Evolutionary conservation across 2,888 invertebrate genomes (phyloP), one percentile per base, ranked within the genome.

Genomic region (Synanthedon myopaeformis): DNA sequence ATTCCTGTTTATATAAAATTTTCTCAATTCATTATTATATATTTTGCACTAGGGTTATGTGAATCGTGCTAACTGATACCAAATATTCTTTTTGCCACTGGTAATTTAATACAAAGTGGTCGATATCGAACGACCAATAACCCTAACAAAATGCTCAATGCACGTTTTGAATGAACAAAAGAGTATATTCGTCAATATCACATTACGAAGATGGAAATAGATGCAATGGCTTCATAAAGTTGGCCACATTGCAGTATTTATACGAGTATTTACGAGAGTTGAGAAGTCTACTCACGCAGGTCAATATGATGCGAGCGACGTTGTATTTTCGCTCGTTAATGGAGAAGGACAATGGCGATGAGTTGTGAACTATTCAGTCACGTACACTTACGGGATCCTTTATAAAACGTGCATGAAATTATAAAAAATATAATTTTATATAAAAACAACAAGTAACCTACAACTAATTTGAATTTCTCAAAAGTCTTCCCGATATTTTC

Each of bases 271-370:
- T 58, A 56, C 61, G 57, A 52, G 17, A 50, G 55, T 70, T 71
- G 65, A 66, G 57, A 55, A 79, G 67, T 74, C 78, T 28, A 60
- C 59, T 72, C 80, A 80, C 79, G 75, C 64, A 71, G 58, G 42
- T 55, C 60, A 60, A 62, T 64, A 64, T 65, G 66, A 69, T 58
- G 54, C 58, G 58, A 52, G 52, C 57, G 55, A 55, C 56, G 53
- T 56, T 52, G 66, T 69, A 67, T 66, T 66, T 69, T 69, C 59
- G 65, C 63, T 66, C 67, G 66, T 66, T 72, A 74, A 69, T 58
- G 59, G 58, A 55, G 57, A 61, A 64, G 60, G 58, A 70, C 69
- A 72, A 72, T 64, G 61, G 65, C 57, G 60, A 56, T 50, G 52
- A 56, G 60, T 61, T 64, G 65, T 62, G 65, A 67, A 65, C 59